phyloP scores from a whole-genome alignment of 2,797 vertebrate genomes.

The Dipus sagitta region DNA sequence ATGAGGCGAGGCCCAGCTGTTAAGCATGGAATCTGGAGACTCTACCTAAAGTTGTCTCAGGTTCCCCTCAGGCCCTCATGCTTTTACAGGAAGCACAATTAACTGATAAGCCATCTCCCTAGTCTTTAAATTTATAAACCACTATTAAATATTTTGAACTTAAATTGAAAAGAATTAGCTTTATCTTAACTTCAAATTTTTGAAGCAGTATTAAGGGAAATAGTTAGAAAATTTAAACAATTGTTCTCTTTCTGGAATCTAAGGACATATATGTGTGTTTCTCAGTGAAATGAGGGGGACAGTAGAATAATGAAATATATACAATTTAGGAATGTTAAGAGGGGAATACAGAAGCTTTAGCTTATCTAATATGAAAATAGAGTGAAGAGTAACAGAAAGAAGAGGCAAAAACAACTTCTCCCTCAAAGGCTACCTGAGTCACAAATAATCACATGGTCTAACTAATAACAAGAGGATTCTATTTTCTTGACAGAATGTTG shows the following conservation, averaged over 20 bases:
- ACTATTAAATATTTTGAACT: background rate
- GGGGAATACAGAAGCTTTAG: background rate
- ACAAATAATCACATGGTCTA: background rate
- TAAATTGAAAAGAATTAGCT: background rate
- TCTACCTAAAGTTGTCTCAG: no score
- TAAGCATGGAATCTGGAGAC: no score
- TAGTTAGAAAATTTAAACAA: background rate
- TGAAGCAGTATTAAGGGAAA: background rate
- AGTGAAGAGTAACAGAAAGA: background rate
- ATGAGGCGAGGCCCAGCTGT: no score
- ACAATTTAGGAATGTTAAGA: constrained; percentile 13
- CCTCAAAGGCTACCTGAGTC: background rate
- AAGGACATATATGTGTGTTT: background rate
- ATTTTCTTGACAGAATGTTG: constrained; percentile 26
- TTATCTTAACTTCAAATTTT: background rate
- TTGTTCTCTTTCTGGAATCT: background rate
- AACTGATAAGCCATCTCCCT: no score
- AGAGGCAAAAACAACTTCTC: background rate
- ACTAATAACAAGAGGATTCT: background rate
- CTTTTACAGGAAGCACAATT: no score
- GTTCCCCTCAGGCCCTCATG: no score
- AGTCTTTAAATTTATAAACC: background rate
- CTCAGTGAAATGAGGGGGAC: background rate
- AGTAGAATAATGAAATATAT: background rate
- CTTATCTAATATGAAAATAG: constrained; percentile 15